Percentiles rank a stretch among this genome's conserved stretches.
Evolutionary conservation across 2,797 vertebrate species (phyloP).

Genomic region (Lepilemur septentrionalis): DNA sequence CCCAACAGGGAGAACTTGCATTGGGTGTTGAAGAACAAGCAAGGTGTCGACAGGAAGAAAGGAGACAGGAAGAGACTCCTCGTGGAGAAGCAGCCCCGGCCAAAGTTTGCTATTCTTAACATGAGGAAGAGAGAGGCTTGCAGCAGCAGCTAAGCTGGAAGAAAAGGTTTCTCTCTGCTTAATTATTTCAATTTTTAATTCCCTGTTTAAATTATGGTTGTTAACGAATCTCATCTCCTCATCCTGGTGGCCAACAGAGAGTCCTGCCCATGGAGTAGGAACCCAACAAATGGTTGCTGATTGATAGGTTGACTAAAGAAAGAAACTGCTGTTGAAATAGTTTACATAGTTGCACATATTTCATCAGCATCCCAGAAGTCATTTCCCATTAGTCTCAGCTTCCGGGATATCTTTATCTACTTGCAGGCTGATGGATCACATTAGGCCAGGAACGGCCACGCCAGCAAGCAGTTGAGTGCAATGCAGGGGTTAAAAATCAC

Average conservation of each 20-base stretch:
- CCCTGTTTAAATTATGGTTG: neutral
- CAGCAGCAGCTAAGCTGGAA: neutral
- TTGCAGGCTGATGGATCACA: rapidly evolving
- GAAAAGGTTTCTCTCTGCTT: neutral
- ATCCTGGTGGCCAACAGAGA: neutral
- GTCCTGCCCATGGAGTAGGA: neutral
- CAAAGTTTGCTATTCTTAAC: neutral
- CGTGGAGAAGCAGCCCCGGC: neutral
- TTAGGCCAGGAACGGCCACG: neutral
- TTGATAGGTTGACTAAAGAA: neutral
- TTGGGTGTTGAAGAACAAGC: neutral
- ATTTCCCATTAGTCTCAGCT: neutral
- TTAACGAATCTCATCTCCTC: neutral
- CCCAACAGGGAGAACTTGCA: neutral
- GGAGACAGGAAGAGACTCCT: neutral
- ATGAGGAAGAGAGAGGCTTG: neutral
- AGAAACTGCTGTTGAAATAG: neutral
- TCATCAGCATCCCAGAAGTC: neutral
- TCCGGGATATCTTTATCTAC: neutral
- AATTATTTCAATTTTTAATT: neutral
- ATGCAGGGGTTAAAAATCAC: neutral
- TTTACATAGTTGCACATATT: neutral
- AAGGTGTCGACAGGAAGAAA: neutral
- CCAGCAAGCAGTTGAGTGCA: neutral
- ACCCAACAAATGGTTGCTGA: neutral